Base-by-base conservation (phyloP, 2,113 vertebrate genomes). In the Meles meles region DNA sequence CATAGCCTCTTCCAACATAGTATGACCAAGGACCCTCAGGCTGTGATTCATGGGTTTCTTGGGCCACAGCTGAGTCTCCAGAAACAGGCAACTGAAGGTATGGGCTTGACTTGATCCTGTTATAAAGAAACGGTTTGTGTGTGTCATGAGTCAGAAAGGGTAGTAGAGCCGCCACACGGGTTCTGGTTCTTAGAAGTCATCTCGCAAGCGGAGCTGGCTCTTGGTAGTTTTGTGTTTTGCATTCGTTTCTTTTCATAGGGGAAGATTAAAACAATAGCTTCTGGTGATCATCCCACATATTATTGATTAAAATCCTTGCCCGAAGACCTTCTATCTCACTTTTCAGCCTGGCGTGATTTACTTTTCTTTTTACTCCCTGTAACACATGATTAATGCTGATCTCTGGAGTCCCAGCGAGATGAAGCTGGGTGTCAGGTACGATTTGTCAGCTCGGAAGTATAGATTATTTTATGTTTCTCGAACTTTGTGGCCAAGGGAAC, bases 391-490 rank as follows among this genome's bases (percentile, higher is more conserved):
- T 99, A 99, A 99, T 99, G 99, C 99, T 98, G 99, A 99, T 99
- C 99, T 99, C 97, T 82, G 97, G 99, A 99, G 99, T 99, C 98
- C 98, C 98, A 95, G 99, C 88, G 98, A 99, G 98, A 99, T 99
- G 98, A 98, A 99, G 99, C 98, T 86, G 97, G 96, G 97, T 99
- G 99, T 99, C 99, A 99, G 99, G 98, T 99, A 99, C 98, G 98
- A 99, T 99, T 99, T 99, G 99, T 99, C 99, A 99, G 99, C 98
- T 99, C 91, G 97, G 99, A 99, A 99, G 99, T 99, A 99, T 99
- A 99, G 99, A 99, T 99, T 99, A 99, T 99, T 99, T 99, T 98
- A 99, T 99, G 99, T 99, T 99, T 99, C 98, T 98, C 99, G 99
- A 99, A 99, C 99, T 99, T 99, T 99, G 98, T 98, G 98, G 98